These are phyloP conservation scores for Tetramorium bicarinatum DNA, from an alignment of 2,888 invertebrate species.

Conservation along the genomic window DNA sequence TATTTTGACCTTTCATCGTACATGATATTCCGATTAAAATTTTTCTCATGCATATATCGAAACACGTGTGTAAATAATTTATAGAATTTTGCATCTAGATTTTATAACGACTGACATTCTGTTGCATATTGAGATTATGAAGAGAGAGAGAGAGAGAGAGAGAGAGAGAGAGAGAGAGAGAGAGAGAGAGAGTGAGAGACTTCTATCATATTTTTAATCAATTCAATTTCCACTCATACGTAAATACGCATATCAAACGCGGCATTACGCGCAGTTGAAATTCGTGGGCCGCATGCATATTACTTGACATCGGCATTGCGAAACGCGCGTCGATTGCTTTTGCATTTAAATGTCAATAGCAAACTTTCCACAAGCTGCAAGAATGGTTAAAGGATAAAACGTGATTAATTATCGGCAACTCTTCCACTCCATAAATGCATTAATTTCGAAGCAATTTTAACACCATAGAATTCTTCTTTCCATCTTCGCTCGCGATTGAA, in stretches of 20 bases:
- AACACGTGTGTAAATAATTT: neutral
- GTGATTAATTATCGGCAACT: neutral
- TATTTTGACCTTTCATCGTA: neutral
- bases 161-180: neutral
- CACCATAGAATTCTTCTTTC: neutral
- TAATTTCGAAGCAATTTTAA: neutral
- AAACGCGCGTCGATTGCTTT: conserved; percentile 8
- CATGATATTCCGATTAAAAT: conserved; percentile 12
- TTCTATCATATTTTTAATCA: conserved; percentile 35
- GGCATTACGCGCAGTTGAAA: conserved; percentile 16
- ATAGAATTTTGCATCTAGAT: conserved; percentile 11
- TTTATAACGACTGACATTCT: neutral
- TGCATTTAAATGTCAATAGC: conserved; percentile 33
- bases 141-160: neutral
- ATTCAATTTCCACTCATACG: conserved; percentile 2
- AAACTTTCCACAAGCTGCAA: neutral
- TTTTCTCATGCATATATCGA: neutral
- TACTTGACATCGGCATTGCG: neutral
- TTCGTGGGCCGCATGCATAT: neutral
- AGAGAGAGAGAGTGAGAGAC: neutral
- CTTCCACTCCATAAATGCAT: neutral
- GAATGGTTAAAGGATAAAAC: neutral
- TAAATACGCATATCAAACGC: conserved; percentile 10
- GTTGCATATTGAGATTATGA: neutral
- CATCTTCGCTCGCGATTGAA: neutral